Evolutionary conservation across 2,113 vertebrate species (phyloP).

Genomic region (Sialia sialis): DNA sequence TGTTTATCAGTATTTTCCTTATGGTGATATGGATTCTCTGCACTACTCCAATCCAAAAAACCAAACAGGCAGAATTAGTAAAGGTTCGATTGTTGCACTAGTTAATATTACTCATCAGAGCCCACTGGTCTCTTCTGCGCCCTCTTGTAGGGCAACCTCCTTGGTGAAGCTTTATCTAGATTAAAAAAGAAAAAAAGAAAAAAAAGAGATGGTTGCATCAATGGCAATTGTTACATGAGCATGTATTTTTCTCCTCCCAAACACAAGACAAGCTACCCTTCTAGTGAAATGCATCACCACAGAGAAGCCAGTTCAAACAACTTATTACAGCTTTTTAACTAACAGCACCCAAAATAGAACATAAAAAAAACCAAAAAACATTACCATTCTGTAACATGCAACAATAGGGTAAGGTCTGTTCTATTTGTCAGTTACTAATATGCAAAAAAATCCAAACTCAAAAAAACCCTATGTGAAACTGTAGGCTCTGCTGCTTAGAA

Average conservation of each 20-base stretch:
- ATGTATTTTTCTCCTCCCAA: neutral
- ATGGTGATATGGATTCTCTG: conserved; percentile 69
- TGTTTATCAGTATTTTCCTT: conserved; percentile 63
- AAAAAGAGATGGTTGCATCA: neutral
- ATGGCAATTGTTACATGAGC: neutral
- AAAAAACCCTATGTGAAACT: neutral
- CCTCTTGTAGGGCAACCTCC: conserved; percentile 91
- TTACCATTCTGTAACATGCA: neutral
- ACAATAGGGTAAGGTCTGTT: neutral
- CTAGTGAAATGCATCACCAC: neutral
- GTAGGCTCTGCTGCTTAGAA: neutral
- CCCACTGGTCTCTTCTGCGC: conserved; percentile 93
- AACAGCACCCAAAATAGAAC: neutral
- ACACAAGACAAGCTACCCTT: neutral
- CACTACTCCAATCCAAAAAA: conserved; percentile 68
- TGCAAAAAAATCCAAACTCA: neutral
- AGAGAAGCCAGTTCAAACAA: neutral
- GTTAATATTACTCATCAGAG: conserved; percentile 90
- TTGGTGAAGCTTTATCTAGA: conserved; percentile 94
- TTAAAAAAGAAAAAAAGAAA: neutral
- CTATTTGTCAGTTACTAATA: neutral
- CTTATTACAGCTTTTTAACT: neutral
- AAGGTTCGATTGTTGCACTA: conserved; percentile 67
- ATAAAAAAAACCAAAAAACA: neutral
- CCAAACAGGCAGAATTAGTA: conserved; percentile 69